Base-by-base conservation (phyloP, 2,797 vertebrate genomes). In the Micropoecilia bifurca region DNA sequence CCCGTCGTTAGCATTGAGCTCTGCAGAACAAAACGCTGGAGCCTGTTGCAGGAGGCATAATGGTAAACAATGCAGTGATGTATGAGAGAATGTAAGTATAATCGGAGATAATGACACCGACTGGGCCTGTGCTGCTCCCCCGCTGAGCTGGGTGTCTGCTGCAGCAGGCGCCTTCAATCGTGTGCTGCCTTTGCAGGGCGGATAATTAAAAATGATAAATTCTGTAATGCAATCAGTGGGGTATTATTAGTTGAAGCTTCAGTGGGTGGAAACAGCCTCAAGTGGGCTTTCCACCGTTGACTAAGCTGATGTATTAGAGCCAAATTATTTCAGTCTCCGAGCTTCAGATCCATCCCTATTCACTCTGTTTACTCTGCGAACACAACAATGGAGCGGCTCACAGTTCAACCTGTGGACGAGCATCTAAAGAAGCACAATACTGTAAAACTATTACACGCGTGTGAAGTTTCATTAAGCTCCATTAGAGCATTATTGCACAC, bases 151-250 rank as follows among this genome's bases (percentile, higher is more conserved):
- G 76, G 71, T 81, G 76, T 55, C 41, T 36, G 84, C 74, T 28
- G 50, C 76, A 39, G 77, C 69, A 5, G 10, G 8, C 45, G 61
- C 75, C 75, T 46, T 79, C 77, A 3, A 39, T 77, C 12, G 79
- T 45, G 53, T 71, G 82, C 89, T 83, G 88, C 84, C 84, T 81
- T 45, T 68, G 83, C 83, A 78, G 72, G 36, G 76, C 6, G 69
- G 79, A 53, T 89, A 90, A 92, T 92, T 94, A 92, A 89, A 91
- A 88, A 90, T 88, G 89, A 92, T 89, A 76, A 22, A 85, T 92
- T 79, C 85, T 83, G 61, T 84, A 88, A 91, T 85, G 89, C 80
- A 87, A 89, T 88, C 91, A 89, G 88, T 53, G 43, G 88, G 87
- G 87, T 74, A 80, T 88, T 89, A 90, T 91, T 89, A 92, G 88